Conservation (phyloP, 2,888 invertebrate species). For the Erpobdella octoculata region DNA sequence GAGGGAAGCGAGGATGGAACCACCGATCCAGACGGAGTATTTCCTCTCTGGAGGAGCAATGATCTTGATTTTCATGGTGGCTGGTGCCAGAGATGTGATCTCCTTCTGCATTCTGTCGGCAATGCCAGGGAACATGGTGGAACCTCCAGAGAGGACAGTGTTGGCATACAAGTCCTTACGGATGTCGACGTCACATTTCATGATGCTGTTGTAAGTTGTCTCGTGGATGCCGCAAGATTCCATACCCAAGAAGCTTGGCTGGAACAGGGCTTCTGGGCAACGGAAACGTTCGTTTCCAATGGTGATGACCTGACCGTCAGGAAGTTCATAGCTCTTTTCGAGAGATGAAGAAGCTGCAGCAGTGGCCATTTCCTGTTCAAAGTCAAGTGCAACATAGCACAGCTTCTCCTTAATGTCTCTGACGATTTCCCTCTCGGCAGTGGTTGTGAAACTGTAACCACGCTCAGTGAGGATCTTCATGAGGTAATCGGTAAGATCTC, state of each 20-base stretch:
- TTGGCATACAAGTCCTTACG: conserved; percentile 55
- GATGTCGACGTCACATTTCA: conserved; percentile 51
- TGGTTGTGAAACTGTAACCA: conserved; percentile 51
- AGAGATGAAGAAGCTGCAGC: conserved; percentile 80
- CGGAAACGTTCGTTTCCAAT: conserved; percentile 48
- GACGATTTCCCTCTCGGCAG: conserved; percentile 77
- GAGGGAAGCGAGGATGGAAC: conserved; percentile 85
- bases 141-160: conserved; percentile 78
- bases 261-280: conserved; percentile 47
- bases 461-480: conserved; percentile 59
- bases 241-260: conserved; percentile 49
- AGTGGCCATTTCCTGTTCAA: conserved; percentile 89
- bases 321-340: conserved; percentile 70
- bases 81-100: conserved; percentile 72
- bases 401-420: conserved; percentile 88
- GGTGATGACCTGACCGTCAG: conserved; percentile 46
- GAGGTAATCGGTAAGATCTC: conserved; percentile 37
- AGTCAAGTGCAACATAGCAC: conserved; percentile 86
- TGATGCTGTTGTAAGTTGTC: conserved; percentile 46
- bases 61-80: conserved; percentile 63
- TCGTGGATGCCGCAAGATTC: conserved; percentile 43
- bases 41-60: conserved; percentile 91
- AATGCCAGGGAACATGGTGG: conserved; percentile 93
- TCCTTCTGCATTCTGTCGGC: conserved; percentile 96
- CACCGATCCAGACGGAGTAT: conserved; percentile 97